Evolutionary conservation across 2,888 invertebrate genomes (phyloP).

Genomic region (Oxyteleia sp.): DNA sequence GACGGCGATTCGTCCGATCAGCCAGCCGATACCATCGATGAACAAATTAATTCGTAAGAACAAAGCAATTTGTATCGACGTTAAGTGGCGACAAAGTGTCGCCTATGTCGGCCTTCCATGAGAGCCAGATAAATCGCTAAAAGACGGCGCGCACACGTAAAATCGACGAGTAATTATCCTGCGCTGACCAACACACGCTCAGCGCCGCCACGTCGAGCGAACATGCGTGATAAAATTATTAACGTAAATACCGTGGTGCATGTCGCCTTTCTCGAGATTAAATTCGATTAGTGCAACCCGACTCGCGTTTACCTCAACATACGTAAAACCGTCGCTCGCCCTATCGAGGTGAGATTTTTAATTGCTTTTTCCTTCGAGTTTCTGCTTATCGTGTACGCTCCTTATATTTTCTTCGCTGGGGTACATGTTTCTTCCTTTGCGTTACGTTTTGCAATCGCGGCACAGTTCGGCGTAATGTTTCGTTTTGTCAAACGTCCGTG

Average conservation of each 20-base stretch:
- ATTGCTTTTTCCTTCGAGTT: slow-evolving; percentile 78
- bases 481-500: slow-evolving; percentile 7
- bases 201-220: slow-evolving; percentile 22
- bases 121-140: slow-evolving; percentile 72
- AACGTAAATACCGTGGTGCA: slow-evolving; percentile 83
- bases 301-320: slow-evolving; percentile 70
- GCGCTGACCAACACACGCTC: slow-evolving; percentile 45
- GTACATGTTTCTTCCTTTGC: slow-evolving; percentile 38
- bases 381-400: slow-evolving; percentile 66
- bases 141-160: slow-evolving; percentile 64
- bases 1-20: too few species aligned
- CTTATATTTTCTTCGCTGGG: slow-evolving; percentile 57
- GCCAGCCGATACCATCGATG: slow-evolving; percentile 17
- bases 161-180: slow-evolving; percentile 68
- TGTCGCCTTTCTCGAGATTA: slow-evolving; percentile 79
- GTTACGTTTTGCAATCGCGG: background rate
- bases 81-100: slow-evolving; percentile 75
- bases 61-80: slow-evolving; percentile 54
- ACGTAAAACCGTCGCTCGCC: slow-evolving; percentile 52
- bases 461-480: slow-evolving; percentile 12
- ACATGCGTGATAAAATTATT: slow-evolving; percentile 83
- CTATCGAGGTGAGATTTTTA: slow-evolving; percentile 81
- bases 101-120: slow-evolving; percentile 65
- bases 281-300: slow-evolving; percentile 75
- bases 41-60: slow-evolving; percentile 37